phyloP scores from a whole-genome alignment of 2,113 vertebrate genomes.

The Haemorhous mexicanus region DNA sequence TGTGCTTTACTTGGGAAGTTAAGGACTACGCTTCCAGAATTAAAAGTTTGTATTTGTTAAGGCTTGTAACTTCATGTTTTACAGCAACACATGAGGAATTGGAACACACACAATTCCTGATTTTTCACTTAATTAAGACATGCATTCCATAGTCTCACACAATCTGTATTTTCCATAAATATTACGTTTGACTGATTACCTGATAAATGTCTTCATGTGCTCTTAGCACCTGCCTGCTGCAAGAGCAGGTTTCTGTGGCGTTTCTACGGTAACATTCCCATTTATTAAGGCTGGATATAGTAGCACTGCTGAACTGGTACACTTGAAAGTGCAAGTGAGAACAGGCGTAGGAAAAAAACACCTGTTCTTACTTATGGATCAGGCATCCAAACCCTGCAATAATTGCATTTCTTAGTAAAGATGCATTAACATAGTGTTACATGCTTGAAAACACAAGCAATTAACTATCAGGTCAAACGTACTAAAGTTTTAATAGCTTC shows the following conservation, averaged over 20 bases:
- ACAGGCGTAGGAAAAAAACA: slow-evolving; percentile 14
- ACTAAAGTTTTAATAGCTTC: not conserved
- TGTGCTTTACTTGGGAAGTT: not conserved
- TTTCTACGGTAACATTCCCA: slow-evolving; percentile 52
- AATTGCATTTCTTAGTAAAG: not conserved
- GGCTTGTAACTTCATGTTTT: not conserved
- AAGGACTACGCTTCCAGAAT: not conserved
- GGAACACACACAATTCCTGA: not conserved
- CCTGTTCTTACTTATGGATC: slow-evolving; percentile 10
- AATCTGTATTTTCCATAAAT: slow-evolving; percentile 43
- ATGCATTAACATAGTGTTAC: not conserved
- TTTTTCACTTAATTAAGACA: slow-evolving; percentile 53
- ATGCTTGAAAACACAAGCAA: not conserved
- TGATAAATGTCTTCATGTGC: slow-evolving; percentile 48
- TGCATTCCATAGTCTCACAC: not conserved
- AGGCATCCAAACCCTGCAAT: not conserved
- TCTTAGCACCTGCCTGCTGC: slow-evolving; percentile 36
- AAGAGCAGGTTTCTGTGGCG: slow-evolving; percentile 16
- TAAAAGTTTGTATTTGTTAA: not conserved
- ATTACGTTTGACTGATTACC: slow-evolving; percentile 28
- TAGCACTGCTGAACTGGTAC: not conserved
- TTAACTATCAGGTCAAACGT: not conserved
- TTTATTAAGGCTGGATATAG: slow-evolving; percentile 32
- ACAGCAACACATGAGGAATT: not conserved
- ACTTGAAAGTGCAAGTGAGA: slow-evolving; percentile 15